Conservation (phyloP, 2,113 vertebrate species). For the Rhinoderma darwinii region DNA sequence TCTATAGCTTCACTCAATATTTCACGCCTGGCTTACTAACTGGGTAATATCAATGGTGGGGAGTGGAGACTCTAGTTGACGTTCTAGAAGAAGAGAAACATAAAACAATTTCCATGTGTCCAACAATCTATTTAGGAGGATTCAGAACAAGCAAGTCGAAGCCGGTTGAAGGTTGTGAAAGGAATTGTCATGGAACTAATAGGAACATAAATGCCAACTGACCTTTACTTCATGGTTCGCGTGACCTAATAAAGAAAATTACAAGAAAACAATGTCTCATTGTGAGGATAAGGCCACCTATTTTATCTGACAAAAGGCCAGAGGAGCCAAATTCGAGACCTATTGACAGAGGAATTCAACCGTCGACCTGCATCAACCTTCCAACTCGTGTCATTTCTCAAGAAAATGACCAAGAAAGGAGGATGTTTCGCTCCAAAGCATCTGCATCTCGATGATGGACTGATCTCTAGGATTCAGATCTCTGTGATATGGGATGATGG, state of each 20-base stretch:
- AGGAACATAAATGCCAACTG: slow-evolving; percentile 79
- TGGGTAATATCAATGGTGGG: not conserved
- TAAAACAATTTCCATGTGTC: not conserved
- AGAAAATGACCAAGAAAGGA: slow-evolving; percentile 75
- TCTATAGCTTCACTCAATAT: not conserved
- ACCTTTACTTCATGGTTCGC: slow-evolving; percentile 79
- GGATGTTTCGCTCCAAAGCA: slow-evolving; percentile 70
- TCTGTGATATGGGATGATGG: slow-evolving; percentile 71
- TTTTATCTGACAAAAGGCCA: slow-evolving; percentile 62
- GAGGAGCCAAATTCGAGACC: slow-evolving; percentile 67
- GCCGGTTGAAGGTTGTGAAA: slow-evolving; percentile 71
- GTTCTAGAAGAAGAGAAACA: not conserved
- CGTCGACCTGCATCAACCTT: slow-evolving; percentile 56
- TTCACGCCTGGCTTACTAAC: not conserved
- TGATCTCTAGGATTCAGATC: slow-evolving; percentile 73
- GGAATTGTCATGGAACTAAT: slow-evolving; percentile 72
- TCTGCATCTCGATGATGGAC: slow-evolving; percentile 82
- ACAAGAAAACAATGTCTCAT: slow-evolving; percentile 72
- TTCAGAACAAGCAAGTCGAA: slow-evolving; percentile 63
- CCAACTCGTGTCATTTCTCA: slow-evolving; percentile 69
- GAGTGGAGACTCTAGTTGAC: not conserved
- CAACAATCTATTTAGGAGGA: not conserved
- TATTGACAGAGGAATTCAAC: slow-evolving; percentile 66
- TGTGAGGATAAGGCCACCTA: slow-evolving; percentile 69
- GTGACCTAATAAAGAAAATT: slow-evolving; percentile 76